These are phyloP conservation scores for Engraulis encrasicolus DNA, from an alignment of 2,113 vertebrate genomes.

Conservation along the genomic window DNA sequence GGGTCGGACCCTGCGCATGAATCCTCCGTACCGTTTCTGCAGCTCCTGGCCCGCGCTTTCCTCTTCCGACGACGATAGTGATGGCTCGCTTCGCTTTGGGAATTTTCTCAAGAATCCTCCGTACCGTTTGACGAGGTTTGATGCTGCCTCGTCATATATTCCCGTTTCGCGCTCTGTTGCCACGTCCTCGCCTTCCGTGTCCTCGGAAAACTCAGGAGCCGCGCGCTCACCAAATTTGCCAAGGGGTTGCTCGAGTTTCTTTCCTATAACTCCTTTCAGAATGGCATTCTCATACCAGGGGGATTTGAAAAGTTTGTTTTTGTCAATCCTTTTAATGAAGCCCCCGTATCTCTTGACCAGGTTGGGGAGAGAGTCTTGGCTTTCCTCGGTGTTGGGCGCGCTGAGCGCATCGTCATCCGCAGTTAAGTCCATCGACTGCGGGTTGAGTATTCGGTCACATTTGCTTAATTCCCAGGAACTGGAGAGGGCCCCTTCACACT, in stretches of 20 bases:
- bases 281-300: slow-evolving; percentile 73
- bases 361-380: slow-evolving; percentile 46
- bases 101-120: slow-evolving; percentile 88
- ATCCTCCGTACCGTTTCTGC: slow-evolving; percentile 96
- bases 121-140: slow-evolving; percentile 77
- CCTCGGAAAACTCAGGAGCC: slow-evolving; percentile 47
- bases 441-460: slow-evolving; percentile 64
- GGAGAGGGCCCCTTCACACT: slow-evolving; percentile 76
- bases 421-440: slow-evolving; percentile 36
- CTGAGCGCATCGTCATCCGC: slow-evolving; percentile 42
- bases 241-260: slow-evolving; percentile 71
- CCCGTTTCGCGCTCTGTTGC: slow-evolving; percentile 49
- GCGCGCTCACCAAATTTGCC: slow-evolving; percentile 67
- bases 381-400: slow-evolving; percentile 52
- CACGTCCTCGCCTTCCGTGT: slow-evolving; percentile 49
- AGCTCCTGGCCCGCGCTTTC: slow-evolving; percentile 76
- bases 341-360: slow-evolving; percentile 78
- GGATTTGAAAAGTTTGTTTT: slow-evolving; percentile 75
- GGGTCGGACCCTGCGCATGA: slow-evolving; percentile 92
- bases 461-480: slow-evolving; percentile 72
- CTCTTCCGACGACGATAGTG: too few relatives aligned
- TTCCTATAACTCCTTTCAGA: slow-evolving; percentile 64
- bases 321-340: slow-evolving; percentile 83
- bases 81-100: slow-evolving; percentile 77
- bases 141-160: slow-evolving; percentile 47